phyloP scores from a whole-genome alignment of 2,888 invertebrate genomes.

The Dilophus febrilis region DNA sequence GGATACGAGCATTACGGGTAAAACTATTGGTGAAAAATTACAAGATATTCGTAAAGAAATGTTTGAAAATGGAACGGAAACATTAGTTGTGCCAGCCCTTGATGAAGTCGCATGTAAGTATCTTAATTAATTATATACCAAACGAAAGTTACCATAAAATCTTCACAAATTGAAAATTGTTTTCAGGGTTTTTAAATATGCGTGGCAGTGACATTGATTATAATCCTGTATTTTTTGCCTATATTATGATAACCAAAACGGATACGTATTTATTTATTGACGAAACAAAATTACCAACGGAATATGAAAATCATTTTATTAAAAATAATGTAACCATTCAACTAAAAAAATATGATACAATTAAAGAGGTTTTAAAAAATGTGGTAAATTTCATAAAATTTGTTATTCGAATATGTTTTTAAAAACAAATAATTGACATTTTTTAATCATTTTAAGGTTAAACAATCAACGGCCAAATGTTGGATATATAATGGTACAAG shows the following conservation, averaged over 20 bases:
- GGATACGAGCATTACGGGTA: conserved; percentile 29
- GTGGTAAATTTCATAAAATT: conserved; percentile 21
- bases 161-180: not conserved
- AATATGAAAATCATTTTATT: conserved; percentile 38
- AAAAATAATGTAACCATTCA: conserved; percentile 35
- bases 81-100: conserved; percentile 55
- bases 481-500: too few species aligned
- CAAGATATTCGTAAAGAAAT: conserved; percentile 45
- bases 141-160: not conserved
- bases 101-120: conserved; percentile 76
- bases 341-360: conserved; percentile 36
- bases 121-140: not conserved
- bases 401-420: too few species aligned
- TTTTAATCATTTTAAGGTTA: too few species aligned
- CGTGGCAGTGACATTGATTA: conserved; percentile 77
- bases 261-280: conserved; percentile 31
- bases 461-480: too few species aligned
- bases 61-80: conserved; percentile 42
- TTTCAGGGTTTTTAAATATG: conserved; percentile 61
- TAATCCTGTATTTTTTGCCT: conserved; percentile 74
- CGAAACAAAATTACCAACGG: conserved; percentile 34
- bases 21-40: conserved; percentile 46
- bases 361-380: conserved; percentile 34
- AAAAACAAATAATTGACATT: too few species aligned
- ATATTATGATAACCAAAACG: conserved; percentile 36